These are phyloP conservation scores for Erebia palarica DNA, from an alignment of 2,888 invertebrate genomes.

Conservation along the genomic window DNA sequence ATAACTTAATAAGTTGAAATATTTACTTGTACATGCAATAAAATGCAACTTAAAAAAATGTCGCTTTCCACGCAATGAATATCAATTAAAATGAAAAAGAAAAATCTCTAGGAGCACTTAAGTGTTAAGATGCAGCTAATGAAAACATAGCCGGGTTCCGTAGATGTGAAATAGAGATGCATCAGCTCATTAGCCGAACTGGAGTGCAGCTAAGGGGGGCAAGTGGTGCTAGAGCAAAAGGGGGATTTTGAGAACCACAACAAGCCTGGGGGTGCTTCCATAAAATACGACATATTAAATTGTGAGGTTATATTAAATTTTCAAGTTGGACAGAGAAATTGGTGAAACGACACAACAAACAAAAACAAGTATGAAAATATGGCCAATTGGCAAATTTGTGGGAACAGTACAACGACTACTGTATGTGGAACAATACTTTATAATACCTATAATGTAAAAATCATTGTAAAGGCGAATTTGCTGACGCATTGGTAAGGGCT, in stretches of 20 bases:
- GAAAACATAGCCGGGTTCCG: constrained; percentile 31
- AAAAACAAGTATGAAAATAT: too few relatives aligned
- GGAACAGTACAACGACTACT: too few relatives aligned
- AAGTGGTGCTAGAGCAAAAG: constrained; percentile 34
- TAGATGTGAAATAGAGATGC: constrained; percentile 36
- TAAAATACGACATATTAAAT: background rate
- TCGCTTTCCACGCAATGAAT: constrained; percentile 31
- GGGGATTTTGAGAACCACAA: constrained; percentile 34
- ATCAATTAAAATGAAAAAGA: constrained; percentile 28
- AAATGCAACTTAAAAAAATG: background rate
- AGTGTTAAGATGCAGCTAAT: constrained; percentile 33
- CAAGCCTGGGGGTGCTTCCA: constrained; percentile 4
- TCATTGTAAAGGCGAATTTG: too few relatives aligned
- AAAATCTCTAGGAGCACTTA: constrained; percentile 26
- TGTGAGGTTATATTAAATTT: background rate
- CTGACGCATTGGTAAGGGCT: too few relatives aligned
- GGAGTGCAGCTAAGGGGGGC: constrained; percentile 36
- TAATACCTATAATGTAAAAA: too few relatives aligned
- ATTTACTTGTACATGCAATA: background rate
- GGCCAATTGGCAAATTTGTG: too few relatives aligned
- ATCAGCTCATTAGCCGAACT: constrained; percentile 43
- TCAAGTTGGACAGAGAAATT: background rate
- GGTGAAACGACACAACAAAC: too few relatives aligned
- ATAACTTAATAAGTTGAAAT: background rate
- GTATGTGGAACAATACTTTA: too few relatives aligned